Evolutionary conservation across 2,797 vertebrate species (phyloP), one percentile per base, ranked within the genome.

Genomic region (Anomalospiza imberbis): DNA sequence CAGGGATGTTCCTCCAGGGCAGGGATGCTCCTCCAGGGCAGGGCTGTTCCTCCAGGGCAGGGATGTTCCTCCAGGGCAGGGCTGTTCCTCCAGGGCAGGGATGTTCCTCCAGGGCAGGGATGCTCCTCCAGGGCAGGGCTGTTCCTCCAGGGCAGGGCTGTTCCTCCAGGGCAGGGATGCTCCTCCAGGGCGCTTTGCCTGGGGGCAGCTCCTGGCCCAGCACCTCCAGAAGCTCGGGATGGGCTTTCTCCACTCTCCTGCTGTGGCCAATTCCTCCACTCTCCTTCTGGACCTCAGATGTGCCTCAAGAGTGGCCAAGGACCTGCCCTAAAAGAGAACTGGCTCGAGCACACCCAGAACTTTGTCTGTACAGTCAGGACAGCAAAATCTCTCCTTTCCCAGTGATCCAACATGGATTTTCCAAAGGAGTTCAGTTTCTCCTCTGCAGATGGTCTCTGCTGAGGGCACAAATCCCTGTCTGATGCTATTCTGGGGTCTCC

Each of bases 401-500:
- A 55, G n/a, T 40, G 76, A 48, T 42, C 70, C 66, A 70, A 1
- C 10, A 18, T 1, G 36, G 70, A 15, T 34, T 72, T 92, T 58
- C 88, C 60, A 42, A 19, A 80, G 75, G 29, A 77, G 57, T 25
- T 80, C 38, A 13, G 62, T 36, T 66, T 70, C 80, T 61, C 12
- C 9, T 20, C 51, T 81, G 51, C 45, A 60, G 50, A 44, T 36
- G 66, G 36, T 74, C 75, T 71, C 76, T 74, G 45, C 78, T 89
- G 87, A 80, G 58, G 75, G 24, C 70, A 81, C 51, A 72, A 65
- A 58, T 94, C 91, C 85, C 90, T 57, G 79, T 34, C 57, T 72
- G 93, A 48, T 85, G 85, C 94, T 94, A 85, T 94, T 95, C 88
- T 85, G 75, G 81, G 80, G 20, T 48, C 82, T 61, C 54, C n/a